Evolutionary conservation across 1,140 invertebrate species (phyloP).

Genomic region (Cheumatopsyche charites): DNA sequence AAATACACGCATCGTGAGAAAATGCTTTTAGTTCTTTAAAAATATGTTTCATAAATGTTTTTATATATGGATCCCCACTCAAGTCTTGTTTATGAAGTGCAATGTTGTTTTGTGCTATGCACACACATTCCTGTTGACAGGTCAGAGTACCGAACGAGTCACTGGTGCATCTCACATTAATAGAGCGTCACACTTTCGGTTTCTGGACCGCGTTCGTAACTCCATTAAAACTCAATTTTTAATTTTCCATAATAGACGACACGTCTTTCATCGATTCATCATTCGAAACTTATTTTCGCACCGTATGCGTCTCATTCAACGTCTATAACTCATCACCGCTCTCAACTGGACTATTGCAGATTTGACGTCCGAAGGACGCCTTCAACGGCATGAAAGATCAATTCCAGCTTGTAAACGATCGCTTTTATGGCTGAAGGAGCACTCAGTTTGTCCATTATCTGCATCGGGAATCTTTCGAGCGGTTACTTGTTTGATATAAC

Average conservation of each 20-base stretch:
- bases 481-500: neutral
- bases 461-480: neutral
- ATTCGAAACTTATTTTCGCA: no score
- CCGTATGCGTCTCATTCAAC: no score
- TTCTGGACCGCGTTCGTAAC: constrained; percentile 5
- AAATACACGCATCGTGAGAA: constrained; percentile 2
- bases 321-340: no score
- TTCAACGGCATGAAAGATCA: neutral
- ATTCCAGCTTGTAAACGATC: constrained; percentile 2
- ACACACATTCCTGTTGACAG: constrained; percentile 29
- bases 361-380: constrained; percentile 22
- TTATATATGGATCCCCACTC: neutral
- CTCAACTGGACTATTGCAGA: neutral
- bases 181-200: constrained; percentile 38
- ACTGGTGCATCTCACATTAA: constrained; percentile 20
- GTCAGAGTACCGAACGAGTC: constrained; percentile 10
- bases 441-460: constrained; percentile 9
- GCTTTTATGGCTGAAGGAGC: constrained; percentile 8
- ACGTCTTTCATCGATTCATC: neutral
- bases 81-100: no score
- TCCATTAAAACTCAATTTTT: neutral
- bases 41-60: neutral
- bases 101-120: neutral
- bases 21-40: neutral
- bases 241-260: neutral